Base-by-base conservation (phyloP, 1,140 invertebrate genomes). In the Andrena cerasifolii region DNA sequence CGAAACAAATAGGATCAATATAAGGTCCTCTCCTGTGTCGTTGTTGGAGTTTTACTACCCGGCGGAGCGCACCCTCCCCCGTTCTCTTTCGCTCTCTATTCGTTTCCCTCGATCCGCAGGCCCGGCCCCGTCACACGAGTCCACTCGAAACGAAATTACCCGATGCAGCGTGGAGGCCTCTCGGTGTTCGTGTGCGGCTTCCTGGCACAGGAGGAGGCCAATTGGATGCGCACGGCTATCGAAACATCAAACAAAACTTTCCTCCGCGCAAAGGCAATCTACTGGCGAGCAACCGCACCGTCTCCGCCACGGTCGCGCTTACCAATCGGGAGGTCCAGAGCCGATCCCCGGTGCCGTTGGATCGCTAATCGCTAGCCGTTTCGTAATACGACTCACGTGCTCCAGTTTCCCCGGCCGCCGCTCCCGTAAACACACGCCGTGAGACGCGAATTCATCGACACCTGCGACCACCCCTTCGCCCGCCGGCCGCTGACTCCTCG, bases 61-160 rank as follows among this genome's bases (percentile, higher is more conserved):
- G 70, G 71, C 43, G 54, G 24, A 26, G 24, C 26, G 62, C 54
- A 31, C 21, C 49, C 21, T 53, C 4, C 7, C 14, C 21, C 16
- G 4, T 24, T 36, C 43, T 45, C 28, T 65, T 8, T 51, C 36
- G 14, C 18, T 40, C 33, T 10, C 43, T 36, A 12, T n/a, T 18
- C 61, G 36, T 43, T 53, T 65, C 61, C 28, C 47, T 21, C 31
- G 33, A 45, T 14, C 24, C 18, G 4, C 51, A 21, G 56, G 33
- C 31, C 40, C 24, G 51, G 24, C 33, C 36, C 71, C 72, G 66
- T 78, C 79, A 77, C 65, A 43, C 54, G 80, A 73, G 67, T 83
- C 62, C 54, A 53, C 80, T 82, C 51, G 62, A 68, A 83, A 83
- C 80, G 78, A 83, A 83, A 83, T 83, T 83, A 79, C 58, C 65